A percentile compares a stretch with the other conserved stretches of the same genome.
Evolutionary conservation across 2,797 vertebrate species (phyloP).

Genomic region (Babyrousa celebensis): DNA sequence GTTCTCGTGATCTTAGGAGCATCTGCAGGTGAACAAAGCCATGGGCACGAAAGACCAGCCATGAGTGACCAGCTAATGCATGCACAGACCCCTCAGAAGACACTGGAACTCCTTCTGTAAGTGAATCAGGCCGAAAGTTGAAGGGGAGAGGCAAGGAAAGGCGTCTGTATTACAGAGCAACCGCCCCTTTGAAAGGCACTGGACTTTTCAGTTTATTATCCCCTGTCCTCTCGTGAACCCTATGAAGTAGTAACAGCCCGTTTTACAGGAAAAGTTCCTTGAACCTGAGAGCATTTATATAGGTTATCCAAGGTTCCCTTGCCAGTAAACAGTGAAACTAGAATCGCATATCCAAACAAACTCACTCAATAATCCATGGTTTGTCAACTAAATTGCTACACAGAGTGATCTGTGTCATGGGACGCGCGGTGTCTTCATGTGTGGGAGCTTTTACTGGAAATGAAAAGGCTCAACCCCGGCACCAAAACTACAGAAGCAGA

Average conservation of each 20-base stretch:
- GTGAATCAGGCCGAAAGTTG: not conserved
- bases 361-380: not conserved
- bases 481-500: not conserved
- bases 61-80: not conserved
- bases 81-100: not conserved
- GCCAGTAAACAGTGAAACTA: slow-evolving; percentile 62
- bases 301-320: slow-evolving; percentile 44
- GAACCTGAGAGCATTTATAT: slow-evolving; percentile 61
- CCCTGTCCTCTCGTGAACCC: not conserved
- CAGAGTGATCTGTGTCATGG: not conserved
- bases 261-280: slow-evolving; percentile 70
- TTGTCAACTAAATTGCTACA: not conserved
- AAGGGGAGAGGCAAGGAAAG: not conserved
- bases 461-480: rapidly evolving
- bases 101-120: not conserved
- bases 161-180: not conserved
- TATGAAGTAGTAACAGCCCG: slow-evolving; percentile 51
- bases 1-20: not conserved
- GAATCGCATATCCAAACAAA: slow-evolving; percentile 68
- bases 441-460: not conserved
- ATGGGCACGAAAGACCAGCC: not conserved
- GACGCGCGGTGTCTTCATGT: not conserved
- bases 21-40: not conserved
- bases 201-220: not conserved
- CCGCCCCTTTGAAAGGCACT: not conserved